Conservation (phyloP, 2,888 invertebrate species). For the Tachina lurida region DNA sequence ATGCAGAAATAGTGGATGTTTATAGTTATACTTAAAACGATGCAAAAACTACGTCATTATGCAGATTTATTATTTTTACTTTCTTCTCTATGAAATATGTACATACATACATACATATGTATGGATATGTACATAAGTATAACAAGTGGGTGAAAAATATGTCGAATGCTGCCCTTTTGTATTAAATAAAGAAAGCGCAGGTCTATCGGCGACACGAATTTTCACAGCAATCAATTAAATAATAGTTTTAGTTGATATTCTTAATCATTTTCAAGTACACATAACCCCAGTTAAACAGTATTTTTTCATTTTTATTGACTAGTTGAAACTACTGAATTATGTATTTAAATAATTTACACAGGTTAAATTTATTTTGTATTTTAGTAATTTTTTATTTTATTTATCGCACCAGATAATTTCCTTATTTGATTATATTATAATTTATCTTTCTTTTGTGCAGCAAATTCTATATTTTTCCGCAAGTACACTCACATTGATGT, state of each 20-base stretch:
- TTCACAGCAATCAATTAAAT: conserved; percentile 4
- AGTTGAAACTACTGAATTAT: not conserved
- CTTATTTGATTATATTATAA: conserved; percentile 41
- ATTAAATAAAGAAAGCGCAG: conserved; percentile 51
- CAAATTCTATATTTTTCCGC: not conserved
- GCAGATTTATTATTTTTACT: conserved; percentile 24
- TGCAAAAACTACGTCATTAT: conserved; percentile 64
- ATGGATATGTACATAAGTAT: not conserved
- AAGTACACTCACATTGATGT: conserved; percentile 55
- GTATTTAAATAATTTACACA: not conserved
- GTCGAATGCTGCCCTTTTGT: conserved; percentile 72
- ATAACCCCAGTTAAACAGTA: not conserved
- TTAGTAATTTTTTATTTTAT: conserved; percentile 33
- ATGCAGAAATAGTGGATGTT: conserved; percentile 3
- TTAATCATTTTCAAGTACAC: not conserved
- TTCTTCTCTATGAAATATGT: not conserved
- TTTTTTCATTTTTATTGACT: not conserved
- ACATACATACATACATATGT: no score
- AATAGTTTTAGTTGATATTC: not conserved
- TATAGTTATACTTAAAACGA: not conserved
- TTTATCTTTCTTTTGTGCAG: conserved; percentile 11
- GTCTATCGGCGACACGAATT: conserved; percentile 18
- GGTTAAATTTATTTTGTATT: not conserved
- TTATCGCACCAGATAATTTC: conserved; percentile 5
- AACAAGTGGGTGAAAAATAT: conserved; percentile 71